These are phyloP conservation scores for Drosophila algonquin DNA, from an alignment of 2,888 invertebrate genomes.

Conservation along the genomic window DNA sequence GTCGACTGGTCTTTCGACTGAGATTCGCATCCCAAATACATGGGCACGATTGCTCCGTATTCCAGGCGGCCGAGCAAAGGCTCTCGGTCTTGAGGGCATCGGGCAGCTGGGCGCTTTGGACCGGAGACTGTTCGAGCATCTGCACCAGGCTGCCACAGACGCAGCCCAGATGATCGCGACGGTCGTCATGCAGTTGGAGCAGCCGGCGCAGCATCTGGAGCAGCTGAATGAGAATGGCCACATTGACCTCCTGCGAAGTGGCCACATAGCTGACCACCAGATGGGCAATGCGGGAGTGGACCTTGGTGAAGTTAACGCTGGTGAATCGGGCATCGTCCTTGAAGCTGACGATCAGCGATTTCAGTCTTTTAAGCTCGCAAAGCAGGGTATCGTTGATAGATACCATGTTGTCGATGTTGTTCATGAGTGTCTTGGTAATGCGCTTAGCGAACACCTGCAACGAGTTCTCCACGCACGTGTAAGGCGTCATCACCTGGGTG, in stretches of 20 bases:
- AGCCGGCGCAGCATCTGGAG: slow-evolving; percentile 71
- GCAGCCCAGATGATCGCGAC: slow-evolving; percentile 85
- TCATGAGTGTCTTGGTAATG: slow-evolving; percentile 87
- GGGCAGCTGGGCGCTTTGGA: slow-evolving; percentile 68
- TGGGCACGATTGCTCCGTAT: slow-evolving; percentile 85
- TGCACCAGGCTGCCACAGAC: slow-evolving; percentile 83
- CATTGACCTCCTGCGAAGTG: slow-evolving; percentile 77
- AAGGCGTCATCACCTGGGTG: slow-evolving; percentile 82
- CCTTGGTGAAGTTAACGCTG: slow-evolving; percentile 87
- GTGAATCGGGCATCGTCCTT: slow-evolving; percentile 88
- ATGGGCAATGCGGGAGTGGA: slow-evolving; percentile 88
- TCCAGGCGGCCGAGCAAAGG: slow-evolving; percentile 87
- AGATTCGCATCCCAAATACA: slow-evolving; percentile 86
- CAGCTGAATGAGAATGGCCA: slow-evolving; percentile 56
- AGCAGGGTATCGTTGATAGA: slow-evolving; percentile 87
- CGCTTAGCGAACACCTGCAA: slow-evolving; percentile 89
- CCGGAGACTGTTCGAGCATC: slow-evolving; percentile 70
- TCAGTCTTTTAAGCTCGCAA: slow-evolving; percentile 88
- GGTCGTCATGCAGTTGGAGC: slow-evolving; percentile 72
- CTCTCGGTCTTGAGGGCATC: slow-evolving; percentile 86
- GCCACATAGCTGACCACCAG: slow-evolving; percentile 87
- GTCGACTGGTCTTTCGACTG: slow-evolving; percentile 83
- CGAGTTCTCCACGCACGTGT: slow-evolving; percentile 86
- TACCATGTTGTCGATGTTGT: slow-evolving; percentile 85
- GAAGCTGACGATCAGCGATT: slow-evolving; percentile 88